Evolutionary conservation across 2,888 invertebrate genomes (phyloP).

Genomic region (Coenonympha arcania): DNA sequence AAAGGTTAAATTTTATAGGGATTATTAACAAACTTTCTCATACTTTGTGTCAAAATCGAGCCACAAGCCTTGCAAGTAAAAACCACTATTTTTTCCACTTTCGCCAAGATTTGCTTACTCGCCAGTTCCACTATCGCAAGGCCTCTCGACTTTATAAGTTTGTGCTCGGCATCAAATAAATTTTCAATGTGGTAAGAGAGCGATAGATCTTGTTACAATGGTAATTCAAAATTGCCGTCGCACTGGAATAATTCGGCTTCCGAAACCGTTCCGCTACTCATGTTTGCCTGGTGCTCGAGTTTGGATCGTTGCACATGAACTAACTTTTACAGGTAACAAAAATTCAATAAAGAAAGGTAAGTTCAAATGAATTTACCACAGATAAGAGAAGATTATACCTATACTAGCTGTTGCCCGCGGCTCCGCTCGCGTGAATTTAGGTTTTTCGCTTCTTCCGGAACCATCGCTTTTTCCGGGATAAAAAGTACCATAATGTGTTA

Average conservation of each 20-base stretch:
- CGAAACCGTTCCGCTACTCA: conserved; percentile 1
- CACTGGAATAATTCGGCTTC: background rate
- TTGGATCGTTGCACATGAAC: background rate
- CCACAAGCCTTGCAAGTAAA: too few species aligned
- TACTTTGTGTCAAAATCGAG: too few species aligned
- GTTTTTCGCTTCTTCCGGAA: too few species aligned
- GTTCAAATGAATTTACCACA: too few species aligned
- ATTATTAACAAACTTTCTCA: too few species aligned
- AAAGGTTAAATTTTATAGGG: too few species aligned
- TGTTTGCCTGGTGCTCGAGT: conserved; percentile 1
- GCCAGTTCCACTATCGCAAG: background rate
- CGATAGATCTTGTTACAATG: conserved; percentile 4
- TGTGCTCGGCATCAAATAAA: conserved; percentile 11
- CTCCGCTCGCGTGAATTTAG: too few species aligned
- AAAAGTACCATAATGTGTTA: too few species aligned
- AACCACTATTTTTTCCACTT: background rate
- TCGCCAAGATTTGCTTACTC: background rate
- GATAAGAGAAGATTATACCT: too few species aligned
- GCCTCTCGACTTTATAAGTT: conserved; percentile 7
- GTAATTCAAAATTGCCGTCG: background rate
- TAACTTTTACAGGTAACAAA: background rate
- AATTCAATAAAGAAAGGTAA: too few species aligned
- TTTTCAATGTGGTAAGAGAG: conserved; percentile 6
- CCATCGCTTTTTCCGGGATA: too few species aligned
- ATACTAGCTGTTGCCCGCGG: too few species aligned